Evolutionary conservation across 2,113 vertebrate genomes (phyloP).

Genomic region (Ageneiosus marmoratus): DNA sequence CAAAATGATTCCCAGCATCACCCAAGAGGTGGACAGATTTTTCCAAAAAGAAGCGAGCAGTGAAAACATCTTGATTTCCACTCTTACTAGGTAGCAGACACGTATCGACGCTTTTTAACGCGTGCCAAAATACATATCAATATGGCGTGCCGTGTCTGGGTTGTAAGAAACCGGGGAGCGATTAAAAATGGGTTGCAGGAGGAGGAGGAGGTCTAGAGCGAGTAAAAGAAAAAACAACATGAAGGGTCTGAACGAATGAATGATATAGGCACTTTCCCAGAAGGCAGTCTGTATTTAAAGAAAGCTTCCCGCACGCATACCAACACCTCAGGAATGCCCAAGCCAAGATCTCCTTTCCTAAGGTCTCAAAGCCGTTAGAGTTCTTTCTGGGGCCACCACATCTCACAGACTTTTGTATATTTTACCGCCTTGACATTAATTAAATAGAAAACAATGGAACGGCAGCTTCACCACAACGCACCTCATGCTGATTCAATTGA

Average conservation of each 20-base stretch:
- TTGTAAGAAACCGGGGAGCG: conserved; percentile 60
- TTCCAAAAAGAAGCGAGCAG: conserved; percentile 7
- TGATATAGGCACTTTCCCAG: conserved; percentile 75
- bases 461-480: conserved; percentile 25
- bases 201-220: conserved; percentile 52
- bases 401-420: conserved; percentile 44
- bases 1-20: conserved; percentile 26
- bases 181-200: conserved; percentile 67
- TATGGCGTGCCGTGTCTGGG: conserved; percentile 62
- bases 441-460: conserved; percentile 52
- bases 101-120: conserved; percentile 56
- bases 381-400: conserved; percentile 26
- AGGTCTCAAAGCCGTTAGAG: conserved; percentile 42
- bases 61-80: conserved; percentile 29
- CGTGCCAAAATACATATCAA: conserved; percentile 72
- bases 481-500: conserved; percentile 37
- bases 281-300: conserved; percentile 70
- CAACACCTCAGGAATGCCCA: conserved; percentile 45
- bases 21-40: not conserved
- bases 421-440: conserved; percentile 49
- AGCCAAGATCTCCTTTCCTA: conserved; percentile 55
- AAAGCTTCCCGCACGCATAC: conserved; percentile 68
- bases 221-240: not conserved
- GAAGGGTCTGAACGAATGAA: conserved; percentile 62
- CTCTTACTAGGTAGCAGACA: not conserved